Conservation (phyloP, 2,797 vertebrate genomes). For the Pseudochromis fuscus region DNA sequence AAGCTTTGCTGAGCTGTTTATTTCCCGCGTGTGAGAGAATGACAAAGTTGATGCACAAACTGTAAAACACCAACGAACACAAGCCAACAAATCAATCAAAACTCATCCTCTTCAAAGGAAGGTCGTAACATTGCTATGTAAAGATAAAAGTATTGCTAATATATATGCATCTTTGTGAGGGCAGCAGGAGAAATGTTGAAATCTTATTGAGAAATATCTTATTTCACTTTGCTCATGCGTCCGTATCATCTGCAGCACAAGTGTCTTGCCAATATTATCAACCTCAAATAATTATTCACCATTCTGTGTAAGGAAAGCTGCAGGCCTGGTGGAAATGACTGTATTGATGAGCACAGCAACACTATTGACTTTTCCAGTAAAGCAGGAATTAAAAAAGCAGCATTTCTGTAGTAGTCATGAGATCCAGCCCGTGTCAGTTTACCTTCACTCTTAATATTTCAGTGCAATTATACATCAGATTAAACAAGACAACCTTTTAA, state of each 20-base stretch:
- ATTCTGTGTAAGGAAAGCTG: constrained; percentile 77
- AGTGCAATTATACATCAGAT: constrained; percentile 48
- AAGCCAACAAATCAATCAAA: not conserved
- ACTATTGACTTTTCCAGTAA: constrained; percentile 85
- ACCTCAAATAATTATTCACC: constrained; percentile 78
- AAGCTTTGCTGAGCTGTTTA: constrained; percentile 52
- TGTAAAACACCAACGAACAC: constrained; percentile 6
- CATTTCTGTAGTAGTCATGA: constrained; percentile 61
- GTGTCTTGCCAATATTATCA: constrained; percentile 68
- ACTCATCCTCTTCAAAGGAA: not conserved
- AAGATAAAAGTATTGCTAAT: not conserved
- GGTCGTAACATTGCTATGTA: not conserved
- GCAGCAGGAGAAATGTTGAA: constrained; percentile 3
- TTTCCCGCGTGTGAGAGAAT: constrained; percentile 35
- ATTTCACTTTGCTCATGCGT: constrained; percentile 51
- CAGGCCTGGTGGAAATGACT: constrained; percentile 76
- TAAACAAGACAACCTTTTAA: constrained; percentile 7
- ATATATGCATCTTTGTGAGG: not conserved
- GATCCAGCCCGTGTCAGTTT: constrained; percentile 65
- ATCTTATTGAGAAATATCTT: constrained; percentile 47
- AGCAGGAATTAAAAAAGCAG: constrained; percentile 70
- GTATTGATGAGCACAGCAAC: constrained; percentile 80
- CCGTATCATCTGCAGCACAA: constrained; percentile 72
- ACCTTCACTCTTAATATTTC: constrained; percentile 42
- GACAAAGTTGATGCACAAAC: constrained; percentile 31